Evolutionary conservation across 2,888 invertebrate genomes (phyloP).

Genomic region (Melanchra persicariae): DNA sequence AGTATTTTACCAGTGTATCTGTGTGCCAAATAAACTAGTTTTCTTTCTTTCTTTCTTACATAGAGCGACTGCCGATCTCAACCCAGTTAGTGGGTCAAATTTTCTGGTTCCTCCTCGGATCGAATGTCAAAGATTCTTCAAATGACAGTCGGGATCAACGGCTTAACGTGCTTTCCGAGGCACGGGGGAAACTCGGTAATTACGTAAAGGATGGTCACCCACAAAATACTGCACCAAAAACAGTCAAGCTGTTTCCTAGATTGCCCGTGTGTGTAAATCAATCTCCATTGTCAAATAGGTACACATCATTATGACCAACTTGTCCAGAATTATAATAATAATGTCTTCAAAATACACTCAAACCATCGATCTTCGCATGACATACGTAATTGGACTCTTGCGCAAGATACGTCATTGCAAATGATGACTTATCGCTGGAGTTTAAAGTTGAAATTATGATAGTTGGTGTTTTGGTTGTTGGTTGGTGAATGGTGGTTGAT

Average conservation of each 20-base stretch:
- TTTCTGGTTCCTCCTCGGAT: too few species aligned
- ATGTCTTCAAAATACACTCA: slow-evolving; percentile 17
- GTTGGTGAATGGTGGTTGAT: not conserved
- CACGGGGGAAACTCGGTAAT: too few species aligned
- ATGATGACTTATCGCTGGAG: slow-evolving; percentile 24
- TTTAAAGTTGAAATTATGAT: slow-evolving; percentile 35
- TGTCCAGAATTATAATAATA: slow-evolving; percentile 34
- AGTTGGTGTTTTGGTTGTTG: not conserved
- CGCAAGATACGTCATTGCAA: slow-evolving; percentile 30
- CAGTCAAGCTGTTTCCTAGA: slow-evolving; percentile 9
- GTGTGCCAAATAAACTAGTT: too few species aligned
- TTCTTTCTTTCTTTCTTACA: too few species aligned
- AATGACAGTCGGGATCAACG: too few species aligned
- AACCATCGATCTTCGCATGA: slow-evolving; percentile 53
- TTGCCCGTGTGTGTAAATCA: slow-evolving; percentile 6
- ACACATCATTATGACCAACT: slow-evolving; percentile 25
- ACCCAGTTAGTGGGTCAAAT: too few species aligned
- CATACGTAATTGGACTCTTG: slow-evolving; percentile 39
- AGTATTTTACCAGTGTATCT: too few species aligned
- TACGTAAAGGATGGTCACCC: too few species aligned
- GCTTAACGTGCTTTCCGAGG: too few species aligned
- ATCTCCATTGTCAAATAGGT: slow-evolving; percentile 37
- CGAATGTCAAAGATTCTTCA: too few species aligned
- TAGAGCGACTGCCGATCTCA: too few species aligned
- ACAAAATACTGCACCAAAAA: slow-evolving; percentile 9